Percentiles rank a stretch among this genome's conserved stretches.
These are phyloP conservation scores for Dolichoris vasculosae DNA, from an alignment of 1,140 invertebrate genomes.

Conservation along the genomic window DNA sequence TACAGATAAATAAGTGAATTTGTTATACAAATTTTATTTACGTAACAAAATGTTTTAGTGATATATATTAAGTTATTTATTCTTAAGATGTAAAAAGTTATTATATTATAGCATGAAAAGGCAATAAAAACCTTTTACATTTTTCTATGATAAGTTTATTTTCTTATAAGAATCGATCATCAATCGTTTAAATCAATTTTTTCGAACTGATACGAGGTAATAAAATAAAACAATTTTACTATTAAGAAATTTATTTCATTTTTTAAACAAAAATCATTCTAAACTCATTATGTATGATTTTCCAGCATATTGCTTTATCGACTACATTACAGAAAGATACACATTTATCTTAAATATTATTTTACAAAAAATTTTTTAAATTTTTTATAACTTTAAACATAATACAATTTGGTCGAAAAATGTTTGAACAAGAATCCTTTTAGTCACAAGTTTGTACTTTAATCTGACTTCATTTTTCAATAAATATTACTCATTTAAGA, in stretches of 20 bases:
- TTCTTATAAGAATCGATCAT: background rate
- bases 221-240: conserved; percentile 18
- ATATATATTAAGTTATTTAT: conserved; percentile 5
- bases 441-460: conserved; percentile 47
- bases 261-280: conserved; percentile 39
- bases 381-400: conserved; percentile 29
- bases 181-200: background rate
- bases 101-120: background rate
- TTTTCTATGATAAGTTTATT: conserved; percentile 14
- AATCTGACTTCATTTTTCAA: conserved; percentile 38
- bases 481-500: conserved; percentile 39
- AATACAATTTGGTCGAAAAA: conserved; percentile 29
- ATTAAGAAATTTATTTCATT: conserved; percentile 42
- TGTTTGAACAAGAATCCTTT: conserved; percentile 16
- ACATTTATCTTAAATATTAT: conserved; percentile 48
- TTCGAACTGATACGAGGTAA: background rate
- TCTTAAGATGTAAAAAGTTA: conserved; percentile 24
- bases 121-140: conserved; percentile 31
- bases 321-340: conserved; percentile 42
- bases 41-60: background rate
- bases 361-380: conserved; percentile 45
- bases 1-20: background rate
- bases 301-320: conserved; percentile 34
- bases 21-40: conserved; percentile 13
- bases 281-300: conserved; percentile 41